Conservation (phyloP, 2,113 vertebrate species). For the Tyto alba region DNA sequence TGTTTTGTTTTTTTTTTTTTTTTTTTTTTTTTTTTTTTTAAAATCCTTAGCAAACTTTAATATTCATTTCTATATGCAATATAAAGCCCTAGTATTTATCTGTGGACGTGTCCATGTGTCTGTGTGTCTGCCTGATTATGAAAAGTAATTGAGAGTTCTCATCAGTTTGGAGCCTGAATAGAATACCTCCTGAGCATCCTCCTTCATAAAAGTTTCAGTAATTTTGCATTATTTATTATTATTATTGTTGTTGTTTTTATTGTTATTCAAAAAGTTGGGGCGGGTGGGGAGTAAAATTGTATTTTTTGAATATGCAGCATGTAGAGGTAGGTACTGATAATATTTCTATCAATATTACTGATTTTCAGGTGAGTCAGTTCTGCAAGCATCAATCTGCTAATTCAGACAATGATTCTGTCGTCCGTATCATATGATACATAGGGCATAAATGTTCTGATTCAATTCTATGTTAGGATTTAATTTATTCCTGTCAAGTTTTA, state of each 20-base stretch:
- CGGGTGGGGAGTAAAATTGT: background rate
- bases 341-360: background rate
- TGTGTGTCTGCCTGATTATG: background rate
- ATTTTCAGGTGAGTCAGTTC: background rate
- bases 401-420: background rate
- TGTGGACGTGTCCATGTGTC: background rate
- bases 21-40: no score
- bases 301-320: background rate
- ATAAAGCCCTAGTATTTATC: background rate
- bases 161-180: background rate
- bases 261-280: background rate
- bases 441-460: background rate
- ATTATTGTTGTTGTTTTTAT: background rate
- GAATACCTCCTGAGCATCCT: background rate
- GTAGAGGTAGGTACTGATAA: background rate
- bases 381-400: background rate
- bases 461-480: background rate
- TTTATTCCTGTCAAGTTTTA: background rate
- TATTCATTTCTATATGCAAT: background rate
- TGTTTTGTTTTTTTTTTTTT: no score
- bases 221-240: background rate
- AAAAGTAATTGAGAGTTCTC: background rate
- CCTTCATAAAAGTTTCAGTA: background rate
- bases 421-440: background rate
- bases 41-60: background rate